Base-by-base conservation (phyloP, 1,140 invertebrate genomes). In the Akabosia matsudoensis region DNA sequence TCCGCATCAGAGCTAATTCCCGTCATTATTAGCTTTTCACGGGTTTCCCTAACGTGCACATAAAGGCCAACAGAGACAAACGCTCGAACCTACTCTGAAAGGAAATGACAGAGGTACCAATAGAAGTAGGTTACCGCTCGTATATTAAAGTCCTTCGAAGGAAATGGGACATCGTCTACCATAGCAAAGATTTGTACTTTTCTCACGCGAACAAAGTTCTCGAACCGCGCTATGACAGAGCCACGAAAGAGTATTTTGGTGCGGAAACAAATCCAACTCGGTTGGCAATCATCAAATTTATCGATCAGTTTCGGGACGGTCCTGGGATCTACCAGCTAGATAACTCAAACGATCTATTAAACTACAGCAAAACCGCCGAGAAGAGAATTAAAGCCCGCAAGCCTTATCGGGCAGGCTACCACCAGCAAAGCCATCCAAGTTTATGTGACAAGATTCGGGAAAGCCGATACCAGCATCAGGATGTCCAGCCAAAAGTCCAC, bases 171-270 rank as follows among this genome's bases (percentile, higher is more conserved):
- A 67, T 67, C n/a, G 30, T 67, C 2, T 67, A 67, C 28, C 61
- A 67, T 30, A 31, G 61, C 24, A 67, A 67, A n/a, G 61, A 67
- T 67, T 31, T 67, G 26, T 67, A 67, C 61, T 67, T 67, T 67
- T 67, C 61, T 14, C 61, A 67, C 28, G 61, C 61, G 26, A 67
- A 67, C 28, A 67, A 67, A 30, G 31, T 67, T n/a, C 61, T 67
- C 7, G 61, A 67, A 30, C 61, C 61, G 7, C 22, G 31, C 61
- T 67, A 67, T 31, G 61, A 67, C 61, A 31, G 10, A n/a, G 13
- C 7, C 61, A 67, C 61, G 7, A 67, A 67, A 67, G 30, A 67
- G 61, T 67, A 7, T 22, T 67, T 30, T 31, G 61, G 61, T 2
- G 22, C 22, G 3, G 61, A 67, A 31, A 67, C 61, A 67, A 67